Evolutionary conservation across 2,797 vertebrate genomes (phyloP).

Genomic region (Parambassis ranga): DNA sequence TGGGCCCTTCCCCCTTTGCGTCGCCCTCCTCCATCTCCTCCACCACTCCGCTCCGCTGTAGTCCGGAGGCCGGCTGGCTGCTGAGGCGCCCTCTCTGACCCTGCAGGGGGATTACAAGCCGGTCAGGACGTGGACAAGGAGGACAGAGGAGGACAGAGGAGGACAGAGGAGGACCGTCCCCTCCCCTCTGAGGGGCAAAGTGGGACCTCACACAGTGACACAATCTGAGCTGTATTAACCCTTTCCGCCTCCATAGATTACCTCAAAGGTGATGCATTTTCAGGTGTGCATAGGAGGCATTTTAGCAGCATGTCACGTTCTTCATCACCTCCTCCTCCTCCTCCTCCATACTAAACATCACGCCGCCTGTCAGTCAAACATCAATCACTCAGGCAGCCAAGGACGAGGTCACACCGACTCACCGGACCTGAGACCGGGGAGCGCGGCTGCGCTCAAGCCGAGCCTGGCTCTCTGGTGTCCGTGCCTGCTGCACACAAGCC

Average conservation of each 20-base stretch:
- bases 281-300: constrained; percentile 32
- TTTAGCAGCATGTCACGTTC: constrained; percentile 40
- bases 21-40: constrained; percentile 88
- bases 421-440: constrained; percentile 25
- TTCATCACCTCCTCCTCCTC: too few relatives aligned
- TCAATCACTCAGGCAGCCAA: constrained; percentile 47
- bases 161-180: constrained; percentile 3
- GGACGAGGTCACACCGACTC: constrained; percentile 69
- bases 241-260: too few relatives aligned
- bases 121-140: constrained; percentile 39
- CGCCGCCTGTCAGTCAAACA: constrained; percentile 31
- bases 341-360: constrained; percentile 8
- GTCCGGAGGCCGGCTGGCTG: constrained; percentile 51
- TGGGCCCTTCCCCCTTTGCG: constrained; percentile 68
- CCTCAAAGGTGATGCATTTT: constrained; percentile 15
- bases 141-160: constrained; percentile 4
- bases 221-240: not conserved
- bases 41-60: constrained; percentile 59
- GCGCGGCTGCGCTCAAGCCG: constrained; percentile 9
- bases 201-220: not conserved
- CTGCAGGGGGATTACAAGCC: constrained; percentile 45
- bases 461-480: not conserved
- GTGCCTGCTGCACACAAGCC: not conserved
- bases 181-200: not conserved
- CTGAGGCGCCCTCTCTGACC: constrained; percentile 57